Evolutionary conservation across 2,888 invertebrate species (phyloP).

Genomic region (Agonopterix heracliana): DNA sequence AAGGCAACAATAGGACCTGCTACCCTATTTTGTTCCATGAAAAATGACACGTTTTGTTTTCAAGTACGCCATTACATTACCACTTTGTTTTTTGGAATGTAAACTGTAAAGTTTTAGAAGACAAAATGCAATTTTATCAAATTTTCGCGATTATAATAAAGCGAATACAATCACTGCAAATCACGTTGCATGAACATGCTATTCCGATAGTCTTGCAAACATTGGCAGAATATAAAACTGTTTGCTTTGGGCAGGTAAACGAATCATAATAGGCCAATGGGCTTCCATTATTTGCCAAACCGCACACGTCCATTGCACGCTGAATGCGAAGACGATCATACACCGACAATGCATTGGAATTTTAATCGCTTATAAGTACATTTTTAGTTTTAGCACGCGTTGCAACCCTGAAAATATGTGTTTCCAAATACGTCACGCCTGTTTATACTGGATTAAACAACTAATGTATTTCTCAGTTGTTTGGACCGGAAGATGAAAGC

Average conservation of each 20-base stretch:
- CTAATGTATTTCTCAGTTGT: too few relatives aligned
- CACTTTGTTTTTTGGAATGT: conserved; percentile 12
- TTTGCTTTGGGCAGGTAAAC: conserved; percentile 39
- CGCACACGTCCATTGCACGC: conserved; percentile 36
- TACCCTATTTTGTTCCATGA: conserved; percentile 54
- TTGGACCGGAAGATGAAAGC: too few relatives aligned
- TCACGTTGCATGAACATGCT: conserved; percentile 11
- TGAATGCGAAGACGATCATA: conserved; percentile 22
- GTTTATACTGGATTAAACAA: too few relatives aligned
- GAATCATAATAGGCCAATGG: conserved; percentile 35
- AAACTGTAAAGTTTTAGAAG: background rate
- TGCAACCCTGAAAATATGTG: background rate
- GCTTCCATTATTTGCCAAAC: conserved; percentile 33
- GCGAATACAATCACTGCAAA: conserved; percentile 16
- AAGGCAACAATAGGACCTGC: conserved; percentile 48
- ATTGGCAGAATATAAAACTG: conserved; percentile 35
- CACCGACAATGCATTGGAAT: conserved; percentile 33
- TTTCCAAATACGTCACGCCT: too few relatives aligned
- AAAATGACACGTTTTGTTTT: conserved; percentile 40
- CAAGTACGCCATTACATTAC: conserved; percentile 35
- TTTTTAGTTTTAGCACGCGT: conserved; percentile 7
- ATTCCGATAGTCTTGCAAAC: conserved; percentile 31
- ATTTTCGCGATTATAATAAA: background rate
- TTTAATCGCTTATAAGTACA: conserved; percentile 39
- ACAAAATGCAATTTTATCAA: background rate